Evolutionary conservation across 2,797 vertebrate genomes (phyloP).

Genomic region (Amphiprion clarkii): DNA sequence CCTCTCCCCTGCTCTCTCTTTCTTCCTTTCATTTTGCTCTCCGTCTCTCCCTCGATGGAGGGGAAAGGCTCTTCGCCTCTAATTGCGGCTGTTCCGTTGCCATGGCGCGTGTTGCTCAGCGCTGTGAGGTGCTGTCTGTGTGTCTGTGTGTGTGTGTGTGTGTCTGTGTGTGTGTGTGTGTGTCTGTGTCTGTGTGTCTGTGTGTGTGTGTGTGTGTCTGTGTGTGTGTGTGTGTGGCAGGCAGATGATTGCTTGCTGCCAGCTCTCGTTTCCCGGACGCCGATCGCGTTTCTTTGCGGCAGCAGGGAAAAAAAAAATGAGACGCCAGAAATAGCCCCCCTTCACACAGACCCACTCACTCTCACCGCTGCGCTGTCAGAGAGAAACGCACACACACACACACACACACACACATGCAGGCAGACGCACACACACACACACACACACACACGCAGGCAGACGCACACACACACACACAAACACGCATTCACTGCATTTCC

Average conservation of each 20-base stretch:
- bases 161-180: constrained; percentile 36
- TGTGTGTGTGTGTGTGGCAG: constrained; percentile 57
- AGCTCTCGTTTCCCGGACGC: constrained; percentile 85
- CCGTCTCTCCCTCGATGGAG: constrained; percentile 82
- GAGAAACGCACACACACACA: constrained; percentile 51
- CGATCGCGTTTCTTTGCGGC: constrained; percentile 84
- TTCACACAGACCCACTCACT: constrained; percentile 79
- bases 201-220: constrained; percentile 19
- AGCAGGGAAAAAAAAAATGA: constrained; percentile 74
- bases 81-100: constrained; percentile 86
- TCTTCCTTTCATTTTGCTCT: constrained; percentile 79
- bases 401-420: constrained; percentile 33
- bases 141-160: constrained; percentile 54
- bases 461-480: constrained; percentile 44
- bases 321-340: constrained; percentile 84
- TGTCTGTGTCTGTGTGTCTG: constrained; percentile 23
- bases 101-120: constrained; percentile 83
- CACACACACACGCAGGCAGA: constrained; percentile 47
- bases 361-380: constrained; percentile 77
- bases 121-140: constrained; percentile 73
- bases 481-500: constrained; percentile 54
- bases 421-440: constrained; percentile 35
- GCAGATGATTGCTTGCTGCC: constrained; percentile 85
- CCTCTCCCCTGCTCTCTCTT: constrained; percentile 70
- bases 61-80: constrained; percentile 85